phyloP scores from a whole-genome alignment of 2,888 invertebrate genomes.

The Platerodrilus igneus region DNA sequence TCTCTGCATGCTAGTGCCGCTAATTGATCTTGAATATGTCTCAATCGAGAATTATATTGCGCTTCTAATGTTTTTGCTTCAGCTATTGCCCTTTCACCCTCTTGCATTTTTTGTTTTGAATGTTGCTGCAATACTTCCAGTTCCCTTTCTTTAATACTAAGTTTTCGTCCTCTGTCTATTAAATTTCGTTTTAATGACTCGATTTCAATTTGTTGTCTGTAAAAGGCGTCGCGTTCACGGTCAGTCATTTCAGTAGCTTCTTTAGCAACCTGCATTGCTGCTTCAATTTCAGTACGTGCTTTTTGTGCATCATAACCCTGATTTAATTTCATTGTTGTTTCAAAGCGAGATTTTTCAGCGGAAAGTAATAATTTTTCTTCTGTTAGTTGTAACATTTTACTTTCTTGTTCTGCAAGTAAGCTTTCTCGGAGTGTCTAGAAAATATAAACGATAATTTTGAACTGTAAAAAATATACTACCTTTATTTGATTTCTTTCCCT shows the following conservation, averaged over 20 bases:
- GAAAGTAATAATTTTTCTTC: conserved; percentile 54
- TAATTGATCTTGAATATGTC: conserved; percentile 56
- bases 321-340: conserved; percentile 41
- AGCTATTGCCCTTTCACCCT: conserved; percentile 51
- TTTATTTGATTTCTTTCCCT: conserved; percentile 59
- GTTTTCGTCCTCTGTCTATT: conserved; percentile 35
- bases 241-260: conserved; percentile 44
- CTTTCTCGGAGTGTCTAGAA: conserved; percentile 54
- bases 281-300: conserved; percentile 44
- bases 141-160: conserved; percentile 40
- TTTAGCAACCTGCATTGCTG: conserved; percentile 45
- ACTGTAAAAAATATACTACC: conserved; percentile 38
- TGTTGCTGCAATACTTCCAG: conserved; percentile 37
- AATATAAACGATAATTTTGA: conserved; percentile 12
- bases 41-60: conserved; percentile 56
- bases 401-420: conserved; percentile 56
- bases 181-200: conserved; percentile 40
- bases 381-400: conserved; percentile 54
- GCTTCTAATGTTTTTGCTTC: conserved; percentile 43
- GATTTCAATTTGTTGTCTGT: conserved; percentile 39
- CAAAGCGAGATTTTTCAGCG: conserved; percentile 42
- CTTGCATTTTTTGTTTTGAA: conserved; percentile 53
- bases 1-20: conserved; percentile 54
- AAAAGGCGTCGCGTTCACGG: conserved; percentile 40
- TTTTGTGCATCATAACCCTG: conserved; percentile 41